Evolutionary conservation across 2,797 vertebrate genomes (phyloP), one percentile per base, ranked within the genome.

Genomic region (Oryzias dopingdopingensis): DNA sequence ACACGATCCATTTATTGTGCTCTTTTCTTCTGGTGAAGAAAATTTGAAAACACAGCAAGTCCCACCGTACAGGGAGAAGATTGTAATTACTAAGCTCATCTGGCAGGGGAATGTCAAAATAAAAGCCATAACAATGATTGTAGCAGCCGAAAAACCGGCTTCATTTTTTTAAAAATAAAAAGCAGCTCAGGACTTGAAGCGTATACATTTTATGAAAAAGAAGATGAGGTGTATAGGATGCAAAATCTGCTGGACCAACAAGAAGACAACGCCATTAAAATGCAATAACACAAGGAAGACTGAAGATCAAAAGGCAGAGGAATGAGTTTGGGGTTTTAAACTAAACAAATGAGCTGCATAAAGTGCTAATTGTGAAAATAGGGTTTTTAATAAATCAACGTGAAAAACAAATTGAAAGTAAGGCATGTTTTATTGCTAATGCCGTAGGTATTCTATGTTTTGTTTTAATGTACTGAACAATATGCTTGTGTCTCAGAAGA

Each of bases 1-100:
- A 94, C 93, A 93, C 91, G 90, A 94, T 89, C 77, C 90, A 88
- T 89, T 93, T 88, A 81, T 74, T 56, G 62, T 72, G 73, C 71
- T 76, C 70, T 79, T 74, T 73, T 64, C 40, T 92, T 91, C 89
- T 82, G 80, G 68, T 85, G 86, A 72, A 88, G 84, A 88, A 82
- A 86, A 81, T 80, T 74, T 52, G 49, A 61, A 82, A 64, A 55
- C 65, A 81, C 76, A 63, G 29, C 77, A 47, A 66, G 80, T 83
- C 83, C 85, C 86, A 89, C 90, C 89, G 89, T 89, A 86, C 84
- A 93, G 91, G 90, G 92, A 91, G 87, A 85, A 67, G 87, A 79
- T 78, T 78, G 64, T 77, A 80, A 69, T 37, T 37, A 37, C 32
- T 37, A 3, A 37, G 10, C 32, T 37, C 12, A 12, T 37, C 32